Percentiles rank a stretch among this genome's conserved stretches.
phyloP scores from a whole-genome alignment of 2,113 vertebrate species.

The Callospermophilus lateralis region DNA sequence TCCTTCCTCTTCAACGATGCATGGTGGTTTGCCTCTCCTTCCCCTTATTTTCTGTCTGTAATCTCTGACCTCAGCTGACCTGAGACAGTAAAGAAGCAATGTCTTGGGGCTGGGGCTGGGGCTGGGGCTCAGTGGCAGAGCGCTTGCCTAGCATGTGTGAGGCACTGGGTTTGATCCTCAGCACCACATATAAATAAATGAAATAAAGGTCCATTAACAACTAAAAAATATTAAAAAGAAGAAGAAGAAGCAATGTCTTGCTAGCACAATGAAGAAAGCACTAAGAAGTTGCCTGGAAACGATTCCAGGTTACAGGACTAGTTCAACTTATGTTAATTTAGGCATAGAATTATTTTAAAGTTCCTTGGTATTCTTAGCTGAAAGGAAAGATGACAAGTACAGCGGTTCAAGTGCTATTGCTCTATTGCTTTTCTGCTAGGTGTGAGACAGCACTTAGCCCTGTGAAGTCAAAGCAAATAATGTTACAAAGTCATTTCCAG shows the following conservation, averaged over 20 bases:
- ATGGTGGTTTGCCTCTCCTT: neutral
- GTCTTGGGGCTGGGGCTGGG: neutral
- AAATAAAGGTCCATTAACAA: too few relatives aligned
- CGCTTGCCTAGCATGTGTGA: too few relatives aligned
- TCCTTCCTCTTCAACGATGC: neutral
- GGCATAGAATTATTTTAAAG: constrained; percentile 32
- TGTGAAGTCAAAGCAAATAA: constrained; percentile 72
- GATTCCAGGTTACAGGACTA: neutral
- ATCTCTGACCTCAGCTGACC: constrained; percentile 29
- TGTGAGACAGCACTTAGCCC: constrained; percentile 71
- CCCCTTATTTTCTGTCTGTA: constrained; percentile 4
- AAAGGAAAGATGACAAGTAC: constrained; percentile 49
- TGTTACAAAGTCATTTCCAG: constrained; percentile 71
- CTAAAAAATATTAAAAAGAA: too few relatives aligned
- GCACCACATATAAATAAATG: too few relatives aligned
- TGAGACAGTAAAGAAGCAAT: constrained; percentile 22
- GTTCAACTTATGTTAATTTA: constrained; percentile 36
- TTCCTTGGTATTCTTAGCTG: constrained; percentile 26
- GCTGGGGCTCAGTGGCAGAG: too few relatives aligned
- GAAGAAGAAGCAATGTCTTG: neutral
- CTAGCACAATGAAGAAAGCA: neutral
- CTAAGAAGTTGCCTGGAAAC: neutral
- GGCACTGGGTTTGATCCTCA: too few relatives aligned
- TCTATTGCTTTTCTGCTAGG: constrained; percentile 53
- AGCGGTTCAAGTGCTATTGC: constrained; percentile 7